phyloP scores from a whole-genome alignment of 2,113 vertebrate genomes.

The Apteryx owenii region DNA sequence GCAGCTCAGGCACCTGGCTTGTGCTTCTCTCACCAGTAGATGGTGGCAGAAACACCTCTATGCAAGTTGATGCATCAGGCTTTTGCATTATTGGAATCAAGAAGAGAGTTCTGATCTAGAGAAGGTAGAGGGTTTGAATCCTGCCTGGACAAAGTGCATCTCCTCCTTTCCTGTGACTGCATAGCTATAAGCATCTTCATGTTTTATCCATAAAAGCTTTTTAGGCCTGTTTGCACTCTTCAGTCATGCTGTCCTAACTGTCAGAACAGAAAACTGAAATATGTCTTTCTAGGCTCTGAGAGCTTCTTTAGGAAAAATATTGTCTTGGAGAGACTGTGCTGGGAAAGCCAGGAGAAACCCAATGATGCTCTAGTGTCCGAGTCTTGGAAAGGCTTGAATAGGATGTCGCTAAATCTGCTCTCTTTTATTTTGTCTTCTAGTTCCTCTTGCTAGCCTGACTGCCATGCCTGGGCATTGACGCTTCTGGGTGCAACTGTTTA shows the following conservation, averaged over 20 bases:
- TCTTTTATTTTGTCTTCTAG: slow-evolving; percentile 38
- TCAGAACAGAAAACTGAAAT: background rate
- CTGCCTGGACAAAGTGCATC: background rate
- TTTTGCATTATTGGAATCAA: background rate
- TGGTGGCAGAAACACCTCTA: background rate
- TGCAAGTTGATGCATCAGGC: background rate
- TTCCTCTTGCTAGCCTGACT: background rate
- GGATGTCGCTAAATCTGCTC: background rate
- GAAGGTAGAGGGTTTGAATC: background rate
- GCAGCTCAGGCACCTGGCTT: background rate
- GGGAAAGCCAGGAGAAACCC: background rate
- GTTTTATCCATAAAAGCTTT: background rate
- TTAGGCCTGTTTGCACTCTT: background rate
- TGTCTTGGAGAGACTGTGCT: background rate
- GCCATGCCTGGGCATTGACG: slow-evolving; percentile 55
- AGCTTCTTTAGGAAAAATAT: background rate
- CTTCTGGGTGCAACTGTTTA: slow-evolving; percentile 59
- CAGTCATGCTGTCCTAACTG: accelerated
- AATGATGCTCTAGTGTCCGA: background rate
- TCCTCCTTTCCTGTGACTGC: background rate
- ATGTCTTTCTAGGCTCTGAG: background rate
- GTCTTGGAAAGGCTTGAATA: background rate
- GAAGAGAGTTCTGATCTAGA: background rate
- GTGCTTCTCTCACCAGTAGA: background rate
- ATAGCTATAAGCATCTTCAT: accelerated